Conservation (phyloP, 2,797 vertebrate species). For the Gallirallus australis region DNA sequence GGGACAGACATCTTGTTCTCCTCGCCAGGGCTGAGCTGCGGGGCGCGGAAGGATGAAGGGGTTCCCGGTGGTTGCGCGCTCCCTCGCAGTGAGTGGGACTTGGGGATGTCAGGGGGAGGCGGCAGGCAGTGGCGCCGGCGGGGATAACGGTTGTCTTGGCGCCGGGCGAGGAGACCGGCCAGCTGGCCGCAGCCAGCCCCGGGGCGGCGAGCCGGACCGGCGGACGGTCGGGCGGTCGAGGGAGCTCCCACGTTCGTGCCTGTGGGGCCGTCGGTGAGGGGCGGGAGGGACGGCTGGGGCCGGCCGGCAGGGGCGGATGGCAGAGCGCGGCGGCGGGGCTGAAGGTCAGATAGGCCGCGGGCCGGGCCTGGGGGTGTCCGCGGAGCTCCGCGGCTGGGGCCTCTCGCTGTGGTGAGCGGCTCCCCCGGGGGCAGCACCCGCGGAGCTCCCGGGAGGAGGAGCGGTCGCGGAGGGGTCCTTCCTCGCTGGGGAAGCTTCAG, state of each 20-base stretch:
- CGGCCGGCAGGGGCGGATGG: too few relatives aligned
- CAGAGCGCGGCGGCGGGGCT: neutral
- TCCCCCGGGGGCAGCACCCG: neutral
- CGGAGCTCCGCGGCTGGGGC: too few relatives aligned
- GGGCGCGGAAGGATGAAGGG: conserved; percentile 16
- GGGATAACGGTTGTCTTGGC: neutral
- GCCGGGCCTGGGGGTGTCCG: neutral
- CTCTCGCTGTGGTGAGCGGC: too few relatives aligned
- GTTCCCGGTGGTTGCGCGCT: neutral
- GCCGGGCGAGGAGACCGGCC: neutral
- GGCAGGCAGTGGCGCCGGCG: fast-evolving
- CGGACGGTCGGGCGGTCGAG: too few relatives aligned
- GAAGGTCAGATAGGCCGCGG: conserved; percentile 4
- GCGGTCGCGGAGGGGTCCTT: fast-evolving
- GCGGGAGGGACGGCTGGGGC: fast-evolving
- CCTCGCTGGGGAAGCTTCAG: too few relatives aligned
- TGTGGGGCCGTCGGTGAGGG: too few relatives aligned
- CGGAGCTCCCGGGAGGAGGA: too few relatives aligned
- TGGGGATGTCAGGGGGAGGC: too few relatives aligned
- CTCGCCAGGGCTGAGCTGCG: neutral
- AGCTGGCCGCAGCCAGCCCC: neutral
- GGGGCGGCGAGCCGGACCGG: neutral
- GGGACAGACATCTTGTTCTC: neutral
- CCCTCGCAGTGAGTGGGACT: conserved; percentile 3
- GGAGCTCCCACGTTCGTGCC: neutral